These are phyloP conservation scores for Pristis pectinata DNA, from an alignment of 2,797 vertebrate species.

Conservation along the genomic window DNA sequence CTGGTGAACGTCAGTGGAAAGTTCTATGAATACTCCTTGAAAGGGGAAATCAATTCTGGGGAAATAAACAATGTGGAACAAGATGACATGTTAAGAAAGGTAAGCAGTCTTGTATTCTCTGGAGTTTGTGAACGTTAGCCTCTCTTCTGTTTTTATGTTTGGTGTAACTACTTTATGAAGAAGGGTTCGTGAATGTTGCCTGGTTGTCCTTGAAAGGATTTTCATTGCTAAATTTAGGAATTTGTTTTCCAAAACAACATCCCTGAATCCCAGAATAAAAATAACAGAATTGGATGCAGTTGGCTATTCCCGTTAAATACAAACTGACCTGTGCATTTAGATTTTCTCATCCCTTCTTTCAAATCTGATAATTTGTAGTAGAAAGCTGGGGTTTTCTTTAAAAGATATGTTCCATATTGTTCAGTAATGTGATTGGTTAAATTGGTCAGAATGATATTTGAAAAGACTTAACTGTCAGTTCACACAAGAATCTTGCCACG, in stretches of 20 bases:
- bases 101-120: slow-evolving; percentile 45
- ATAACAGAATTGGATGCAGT: neutral
- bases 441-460: neutral
- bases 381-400: neutral
- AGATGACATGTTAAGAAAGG: slow-evolving; percentile 95
- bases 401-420: neutral
- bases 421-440: no score
- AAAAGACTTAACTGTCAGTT: neutral
- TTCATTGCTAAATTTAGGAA: neutral
- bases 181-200: neutral
- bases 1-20: slow-evolving; percentile 93
- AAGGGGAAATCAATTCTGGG: slow-evolving; percentile 87
- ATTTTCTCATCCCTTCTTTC: neutral
- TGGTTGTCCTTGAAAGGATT: neutral
- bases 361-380: neutral
- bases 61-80: slow-evolving; percentile 94
- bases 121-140: no score
- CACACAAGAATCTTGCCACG: neutral
- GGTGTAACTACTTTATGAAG: neutral
- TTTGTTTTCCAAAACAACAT: neutral
- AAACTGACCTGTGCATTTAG: no score
- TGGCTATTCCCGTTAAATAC: neutral
- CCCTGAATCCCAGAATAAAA: neutral
- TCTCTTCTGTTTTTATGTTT: neutral
- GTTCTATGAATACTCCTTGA: slow-evolving; percentile 92